Evolutionary conservation across 1,140 invertebrate species (phyloP).

Genomic region (Phthorimaea operculella): DNA sequence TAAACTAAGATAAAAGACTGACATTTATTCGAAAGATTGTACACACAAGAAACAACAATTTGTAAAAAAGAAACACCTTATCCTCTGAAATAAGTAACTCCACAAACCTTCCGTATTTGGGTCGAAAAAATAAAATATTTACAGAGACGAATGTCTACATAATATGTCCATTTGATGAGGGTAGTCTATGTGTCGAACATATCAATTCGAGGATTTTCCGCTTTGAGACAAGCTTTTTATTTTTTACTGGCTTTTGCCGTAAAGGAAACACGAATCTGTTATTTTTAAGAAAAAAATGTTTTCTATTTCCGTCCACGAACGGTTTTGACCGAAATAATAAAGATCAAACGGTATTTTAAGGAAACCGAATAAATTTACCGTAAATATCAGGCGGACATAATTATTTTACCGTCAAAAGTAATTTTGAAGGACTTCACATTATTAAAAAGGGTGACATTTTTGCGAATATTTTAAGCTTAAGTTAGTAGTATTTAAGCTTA

Average conservation of each 20-base stretch:
- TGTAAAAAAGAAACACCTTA: not conserved
- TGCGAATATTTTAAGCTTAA: too few relatives aligned
- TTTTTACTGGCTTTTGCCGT: conserved; percentile 8
- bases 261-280: not conserved
- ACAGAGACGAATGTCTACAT: conserved; percentile 23
- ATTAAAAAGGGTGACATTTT: too few relatives aligned
- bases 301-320: too few relatives aligned
- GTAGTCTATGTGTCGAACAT: conserved; percentile 35
- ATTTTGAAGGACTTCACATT: too few relatives aligned
- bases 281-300: too few relatives aligned
- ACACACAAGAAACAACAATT: not conserved
- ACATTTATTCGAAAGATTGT: not conserved
- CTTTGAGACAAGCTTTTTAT: conserved; percentile 24
- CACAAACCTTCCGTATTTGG: not conserved
- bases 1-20: not conserved
- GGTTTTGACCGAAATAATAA: too few relatives aligned
- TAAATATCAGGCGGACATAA: too few relatives aligned
- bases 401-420: too few relatives aligned
- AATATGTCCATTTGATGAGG: conserved; percentile 45
- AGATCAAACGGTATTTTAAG: too few relatives aligned
- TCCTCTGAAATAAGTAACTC: not conserved
- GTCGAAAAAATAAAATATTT: conserved; percentile 10
- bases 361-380: too few relatives aligned
- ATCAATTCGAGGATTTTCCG: conserved; percentile 23
- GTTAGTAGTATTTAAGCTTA: too few relatives aligned